Percentiles rank a stretch among this genome's conserved stretches.
Evolutionary conservation across 1,140 invertebrate species (phyloP).

Genomic region (Eciton burchellii): DNA sequence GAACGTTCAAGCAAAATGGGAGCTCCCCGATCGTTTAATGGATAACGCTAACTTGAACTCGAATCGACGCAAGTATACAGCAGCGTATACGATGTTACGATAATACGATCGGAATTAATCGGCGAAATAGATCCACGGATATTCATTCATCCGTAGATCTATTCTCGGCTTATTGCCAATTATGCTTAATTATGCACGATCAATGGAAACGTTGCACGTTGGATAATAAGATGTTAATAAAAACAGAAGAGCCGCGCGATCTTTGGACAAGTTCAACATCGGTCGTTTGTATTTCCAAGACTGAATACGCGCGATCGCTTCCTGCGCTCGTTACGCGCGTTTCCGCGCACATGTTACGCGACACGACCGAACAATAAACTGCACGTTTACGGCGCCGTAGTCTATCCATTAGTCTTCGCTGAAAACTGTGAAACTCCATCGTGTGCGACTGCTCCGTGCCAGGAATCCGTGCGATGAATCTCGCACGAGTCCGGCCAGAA

Average conservation of each 20-base stretch:
- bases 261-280: not conserved
- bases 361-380: conserved; percentile 35
- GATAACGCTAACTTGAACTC: too few species aligned
- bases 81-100: too few species aligned
- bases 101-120: too few species aligned
- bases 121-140: too few species aligned
- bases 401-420: conserved; percentile 37
- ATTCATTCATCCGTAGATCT: too few species aligned
- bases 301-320: not conserved
- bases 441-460: conserved; percentile 23
- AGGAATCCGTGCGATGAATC: conserved; percentile 43
- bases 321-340: conserved; percentile 10
- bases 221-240: not conserved
- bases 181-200: too few species aligned
- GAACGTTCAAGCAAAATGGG: too few species aligned
- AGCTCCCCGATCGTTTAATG: too few species aligned
- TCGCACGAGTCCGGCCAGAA: conserved; percentile 45
- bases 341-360: conserved; percentile 9
- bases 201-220: too few species aligned
- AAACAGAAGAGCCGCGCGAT: not conserved
- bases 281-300: not conserved
- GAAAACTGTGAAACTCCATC: conserved; percentile 54
- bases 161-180: too few species aligned
- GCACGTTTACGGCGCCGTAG: conserved; percentile 32
- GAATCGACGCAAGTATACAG: too few species aligned